These are phyloP conservation scores for Cynopterus brachyotis DNA, from an alignment of 2,113 vertebrate species.

Conservation along the genomic window DNA sequence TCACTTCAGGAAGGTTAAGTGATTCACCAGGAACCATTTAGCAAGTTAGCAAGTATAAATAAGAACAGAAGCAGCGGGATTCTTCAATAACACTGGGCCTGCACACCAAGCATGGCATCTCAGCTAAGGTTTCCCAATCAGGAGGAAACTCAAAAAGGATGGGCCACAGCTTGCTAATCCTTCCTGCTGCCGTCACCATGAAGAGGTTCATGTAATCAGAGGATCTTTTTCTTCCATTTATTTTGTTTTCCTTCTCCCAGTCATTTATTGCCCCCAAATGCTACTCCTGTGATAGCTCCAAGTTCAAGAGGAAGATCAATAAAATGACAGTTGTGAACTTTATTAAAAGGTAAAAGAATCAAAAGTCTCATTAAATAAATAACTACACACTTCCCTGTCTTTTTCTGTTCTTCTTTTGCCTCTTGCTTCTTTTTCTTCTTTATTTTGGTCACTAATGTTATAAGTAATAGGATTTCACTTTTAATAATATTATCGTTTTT, in stretches of 20 bases:
- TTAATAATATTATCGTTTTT: neutral
- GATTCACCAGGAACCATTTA: conserved; percentile 9
- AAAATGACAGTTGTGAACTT: neutral
- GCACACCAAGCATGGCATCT: neutral
- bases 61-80: neutral
- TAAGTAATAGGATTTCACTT: neutral
- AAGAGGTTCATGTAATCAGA: neutral
- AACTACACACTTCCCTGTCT: neutral
- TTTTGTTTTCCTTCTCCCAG: neutral
- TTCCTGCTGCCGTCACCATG: neutral
- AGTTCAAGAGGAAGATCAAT: neutral
- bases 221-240: neutral
- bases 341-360: neutral
- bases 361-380: neutral
- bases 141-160: neutral
- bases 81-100: neutral
- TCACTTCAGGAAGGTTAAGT: conserved; percentile 13
- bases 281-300: neutral
- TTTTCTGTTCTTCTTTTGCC: neutral
- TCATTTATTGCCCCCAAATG: neutral
- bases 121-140: neutral
- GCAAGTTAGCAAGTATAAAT: conserved; percentile 31
- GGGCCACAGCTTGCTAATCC: too few species aligned
- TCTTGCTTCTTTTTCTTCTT: neutral
- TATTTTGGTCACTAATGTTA: neutral